A percentile compares a stretch with the other conserved stretches of the same genome.
phyloP scores from a whole-genome alignment of 2,888 invertebrate genomes.

The Tetrapedia diversipes region DNA sequence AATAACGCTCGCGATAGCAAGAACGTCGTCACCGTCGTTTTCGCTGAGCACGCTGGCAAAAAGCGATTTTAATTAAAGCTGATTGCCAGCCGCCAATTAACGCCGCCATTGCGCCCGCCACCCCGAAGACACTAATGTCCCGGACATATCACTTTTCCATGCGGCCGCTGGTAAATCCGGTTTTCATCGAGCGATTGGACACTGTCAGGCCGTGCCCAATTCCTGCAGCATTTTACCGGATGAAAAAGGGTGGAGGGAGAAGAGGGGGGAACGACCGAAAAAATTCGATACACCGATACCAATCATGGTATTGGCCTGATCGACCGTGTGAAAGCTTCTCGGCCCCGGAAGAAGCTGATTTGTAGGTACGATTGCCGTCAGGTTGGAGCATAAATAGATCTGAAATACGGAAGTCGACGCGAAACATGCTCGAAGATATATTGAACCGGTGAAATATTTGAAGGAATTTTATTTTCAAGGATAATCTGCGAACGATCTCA shows the following conservation, averaged over 20 bases:
- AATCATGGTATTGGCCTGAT: background rate
- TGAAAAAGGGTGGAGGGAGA: background rate
- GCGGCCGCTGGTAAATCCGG: constrained; percentile 26
- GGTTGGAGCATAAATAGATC: background rate
- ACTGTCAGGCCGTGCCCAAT: constrained; percentile 24
- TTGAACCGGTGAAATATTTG: background rate
- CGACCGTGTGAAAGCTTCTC: constrained; percentile 17
- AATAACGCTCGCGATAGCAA: background rate
- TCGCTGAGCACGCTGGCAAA: constrained; percentile 11
- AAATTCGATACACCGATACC: background rate
- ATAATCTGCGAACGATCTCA: no score
- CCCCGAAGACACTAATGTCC: constrained; percentile 45
- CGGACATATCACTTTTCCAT: constrained; percentile 35
- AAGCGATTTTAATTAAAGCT: constrained; percentile 53
- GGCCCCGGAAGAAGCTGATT: constrained; percentile 10
- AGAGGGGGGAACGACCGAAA: background rate
- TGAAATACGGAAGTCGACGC: background rate
- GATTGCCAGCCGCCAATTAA: constrained; percentile 53
- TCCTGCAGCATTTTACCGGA: constrained; percentile 27
- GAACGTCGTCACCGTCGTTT: background rate
- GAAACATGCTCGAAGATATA: background rate
- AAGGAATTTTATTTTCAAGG: no score
- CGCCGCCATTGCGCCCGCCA: constrained; percentile 5
- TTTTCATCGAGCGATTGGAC: constrained; percentile 25
- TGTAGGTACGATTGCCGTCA: background rate